phyloP scores from a whole-genome alignment of 2,113 vertebrate species.

The Ursus arctos region DNA sequence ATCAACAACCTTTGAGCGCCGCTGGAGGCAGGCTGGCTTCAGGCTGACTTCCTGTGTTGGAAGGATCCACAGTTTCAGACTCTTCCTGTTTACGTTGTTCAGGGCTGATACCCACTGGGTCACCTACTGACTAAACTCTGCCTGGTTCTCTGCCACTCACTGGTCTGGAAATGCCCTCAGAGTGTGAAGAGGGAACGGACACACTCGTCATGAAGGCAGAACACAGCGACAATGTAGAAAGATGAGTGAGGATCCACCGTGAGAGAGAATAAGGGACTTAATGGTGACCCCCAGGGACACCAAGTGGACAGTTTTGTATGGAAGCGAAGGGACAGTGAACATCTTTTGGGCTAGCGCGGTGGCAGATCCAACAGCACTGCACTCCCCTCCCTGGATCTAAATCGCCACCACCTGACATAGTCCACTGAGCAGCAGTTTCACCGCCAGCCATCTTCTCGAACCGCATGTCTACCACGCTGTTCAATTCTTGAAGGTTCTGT shows the following conservation, averaged over 20 bases:
- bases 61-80: neutral
- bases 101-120: neutral
- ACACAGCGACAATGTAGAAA: neutral
- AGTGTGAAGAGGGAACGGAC: neutral
- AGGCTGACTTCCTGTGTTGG: neutral
- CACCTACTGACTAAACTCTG: neutral
- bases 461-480: rapidly evolving
- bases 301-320: neutral
- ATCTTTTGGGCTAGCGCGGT: rapidly evolving
- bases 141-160: neutral
- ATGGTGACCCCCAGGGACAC: neutral
- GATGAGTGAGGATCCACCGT: neutral
- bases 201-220: neutral
- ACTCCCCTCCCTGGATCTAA: neutral
- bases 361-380: neutral
- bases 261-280: neutral
- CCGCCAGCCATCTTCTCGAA: neutral
- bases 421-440: neutral
- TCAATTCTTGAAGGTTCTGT: neutral
- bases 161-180: neutral
- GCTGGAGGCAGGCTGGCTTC: neutral
- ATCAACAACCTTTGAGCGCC: too few relatives aligned
- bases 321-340: neutral
- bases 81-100: neutral
- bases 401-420: neutral